Evolutionary conservation across 2,113 vertebrate genomes (phyloP).

Genomic region (Melanerpes formicivorus): DNA sequence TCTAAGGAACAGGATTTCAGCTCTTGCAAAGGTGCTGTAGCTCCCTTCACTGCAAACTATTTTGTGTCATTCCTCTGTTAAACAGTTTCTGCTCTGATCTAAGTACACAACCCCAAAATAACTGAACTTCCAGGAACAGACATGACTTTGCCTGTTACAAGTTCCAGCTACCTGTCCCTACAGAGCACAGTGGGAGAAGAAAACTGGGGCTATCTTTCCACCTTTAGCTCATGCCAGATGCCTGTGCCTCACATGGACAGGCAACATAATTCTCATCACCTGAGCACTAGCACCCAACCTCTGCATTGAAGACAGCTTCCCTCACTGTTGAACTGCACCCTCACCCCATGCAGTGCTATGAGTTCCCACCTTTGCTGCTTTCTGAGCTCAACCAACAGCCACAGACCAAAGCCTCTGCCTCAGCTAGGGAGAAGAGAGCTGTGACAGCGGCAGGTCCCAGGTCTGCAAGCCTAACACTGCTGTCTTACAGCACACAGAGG

Average conservation of each 20-base stretch:
- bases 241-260: neutral
- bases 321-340: neutral
- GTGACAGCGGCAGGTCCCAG: neutral
- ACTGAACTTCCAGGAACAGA: neutral
- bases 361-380: neutral
- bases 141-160: neutral
- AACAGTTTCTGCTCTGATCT: neutral
- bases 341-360: fast-evolving
- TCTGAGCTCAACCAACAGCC: neutral
- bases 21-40: neutral
- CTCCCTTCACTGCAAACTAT: neutral
- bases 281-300: neutral
- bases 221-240: fast-evolving
- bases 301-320: neutral
- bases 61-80: neutral
- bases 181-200: neutral
- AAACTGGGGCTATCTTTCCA: neutral
- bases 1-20: neutral
- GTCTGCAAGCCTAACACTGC: neutral
- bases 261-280: neutral
- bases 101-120: neutral
- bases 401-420: neutral
- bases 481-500: neutral
- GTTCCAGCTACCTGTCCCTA: constrained; percentile 1
- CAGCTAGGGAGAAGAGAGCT: neutral